Base-by-base conservation (phyloP, 2,888 invertebrate genomes). In the Onchidella celtica region DNA sequence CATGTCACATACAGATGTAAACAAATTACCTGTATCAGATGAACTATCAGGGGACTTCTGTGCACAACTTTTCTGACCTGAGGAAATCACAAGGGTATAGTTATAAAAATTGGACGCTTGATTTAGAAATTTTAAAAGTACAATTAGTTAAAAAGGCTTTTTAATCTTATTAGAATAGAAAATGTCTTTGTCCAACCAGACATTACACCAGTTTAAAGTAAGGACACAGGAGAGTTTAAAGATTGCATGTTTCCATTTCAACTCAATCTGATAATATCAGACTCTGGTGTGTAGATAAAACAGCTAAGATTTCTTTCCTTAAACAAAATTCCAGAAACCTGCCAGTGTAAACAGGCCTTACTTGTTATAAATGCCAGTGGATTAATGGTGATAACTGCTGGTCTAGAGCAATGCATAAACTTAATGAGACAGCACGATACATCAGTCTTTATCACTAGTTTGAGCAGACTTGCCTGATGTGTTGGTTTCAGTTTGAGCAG, bases 21-120 rank as follows among this genome's bases (percentile, higher is more conserved):
- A 59, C 1, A 34, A 74, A 27, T 1, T 9, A 72, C 72, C 72
- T 38, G 74, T 59, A 38, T 74, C 61, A 1, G 74, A 74, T 27
- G 63, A 38, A 4, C 9, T n/a, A 0, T 1, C 36, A 61, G 34
- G 9, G 1, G n/a, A n/a, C n/a, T n/a, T n/a, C n/a, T 61, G 3
- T 61, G 6, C 59, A 38, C 24, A n/a, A 61, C 63, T 40, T 27
- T 3, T 17, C 1, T 29, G 17, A 36, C 3, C 59, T 61, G 40
- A 29, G 21, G 24, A 73, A 47, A 65, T 32, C 14, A 72, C 11
- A 17, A 27, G 24, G 57, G 21, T n/a, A 57, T n/a, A 57, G 24
- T 24, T n/a, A 57, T 32, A 65, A 11, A 2, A 17, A 1, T 21
- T 32, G 3, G 29, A 65, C 34, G 29, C 9, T 21, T 65, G 14